Evolutionary conservation across 2,888 invertebrate genomes (phyloP).

Genomic region (Amphimallon solstitiale): DNA sequence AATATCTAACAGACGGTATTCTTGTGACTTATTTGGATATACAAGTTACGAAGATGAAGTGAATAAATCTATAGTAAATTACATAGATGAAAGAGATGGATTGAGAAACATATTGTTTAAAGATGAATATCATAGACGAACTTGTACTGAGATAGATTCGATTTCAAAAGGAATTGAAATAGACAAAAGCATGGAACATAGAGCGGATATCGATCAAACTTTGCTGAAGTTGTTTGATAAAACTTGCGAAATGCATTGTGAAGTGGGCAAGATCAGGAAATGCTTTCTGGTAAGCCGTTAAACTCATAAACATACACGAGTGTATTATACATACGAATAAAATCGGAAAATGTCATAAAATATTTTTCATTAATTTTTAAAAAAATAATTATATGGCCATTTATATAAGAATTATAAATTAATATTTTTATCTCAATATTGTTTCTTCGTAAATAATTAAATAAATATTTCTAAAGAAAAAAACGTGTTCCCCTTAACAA

Average conservation of each 20-base stretch:
- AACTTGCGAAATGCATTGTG: slow-evolving; percentile 51
- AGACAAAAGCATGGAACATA: slow-evolving; percentile 16
- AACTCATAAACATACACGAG: background rate
- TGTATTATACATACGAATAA: background rate
- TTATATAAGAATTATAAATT: too few relatives aligned
- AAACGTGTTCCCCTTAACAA: too few relatives aligned
- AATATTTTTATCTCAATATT: too few relatives aligned
- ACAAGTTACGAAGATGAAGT: slow-evolving; percentile 1
- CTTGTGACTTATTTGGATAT: background rate
- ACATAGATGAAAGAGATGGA: background rate
- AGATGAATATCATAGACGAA: background rate
- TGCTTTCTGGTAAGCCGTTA: slow-evolving; percentile 39
- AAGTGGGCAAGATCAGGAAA: slow-evolving; percentile 47
- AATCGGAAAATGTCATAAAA: background rate
- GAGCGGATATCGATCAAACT: slow-evolving; percentile 39
- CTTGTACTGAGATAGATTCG: background rate
- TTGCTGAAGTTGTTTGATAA: slow-evolving; percentile 51
- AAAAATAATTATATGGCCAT: too few relatives aligned
- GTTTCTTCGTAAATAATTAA: too few relatives aligned
- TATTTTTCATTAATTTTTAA: too few relatives aligned
- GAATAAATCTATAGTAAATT: slow-evolving; percentile 19
- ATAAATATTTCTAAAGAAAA: too few relatives aligned
- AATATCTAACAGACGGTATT: background rate
- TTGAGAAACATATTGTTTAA: slow-evolving; percentile 1
- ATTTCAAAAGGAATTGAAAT: slow-evolving; percentile 16